phyloP scores from a whole-genome alignment of 2,797 vertebrate species.

The Eurystomus glaucurus region DNA sequence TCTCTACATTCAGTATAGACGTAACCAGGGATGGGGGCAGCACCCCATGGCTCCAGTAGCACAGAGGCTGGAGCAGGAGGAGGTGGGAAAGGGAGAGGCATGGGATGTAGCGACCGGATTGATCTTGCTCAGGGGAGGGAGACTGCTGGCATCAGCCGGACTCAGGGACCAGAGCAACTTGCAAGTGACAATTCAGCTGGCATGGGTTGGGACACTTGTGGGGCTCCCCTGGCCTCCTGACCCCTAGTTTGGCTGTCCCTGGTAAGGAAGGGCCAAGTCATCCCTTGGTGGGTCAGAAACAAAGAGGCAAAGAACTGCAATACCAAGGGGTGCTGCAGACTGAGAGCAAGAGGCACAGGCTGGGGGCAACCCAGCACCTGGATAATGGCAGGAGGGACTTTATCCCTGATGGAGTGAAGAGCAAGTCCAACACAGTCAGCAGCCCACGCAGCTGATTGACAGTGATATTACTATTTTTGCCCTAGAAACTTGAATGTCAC shows the following conservation, averaged over 20 bases:
- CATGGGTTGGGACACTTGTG: not conserved
- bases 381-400: not conserved
- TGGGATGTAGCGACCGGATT: not conserved
- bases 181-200: not conserved
- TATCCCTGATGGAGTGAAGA: not conserved
- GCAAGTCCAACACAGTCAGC: not conserved
- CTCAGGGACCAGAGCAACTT: not conserved
- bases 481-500: not conserved
- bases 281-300: not conserved
- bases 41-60: not conserved
- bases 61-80: not conserved
- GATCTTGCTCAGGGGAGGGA: not conserved
- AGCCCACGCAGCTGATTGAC: not conserved
- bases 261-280: not conserved
- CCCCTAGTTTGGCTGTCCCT: not conserved
- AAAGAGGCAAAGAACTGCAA: not conserved
- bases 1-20: not conserved
- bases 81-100: not conserved
- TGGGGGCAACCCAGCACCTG: not conserved
- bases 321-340: not conserved
- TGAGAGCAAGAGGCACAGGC: accelerated
- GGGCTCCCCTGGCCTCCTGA: not conserved
- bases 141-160: not conserved
- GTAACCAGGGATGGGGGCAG: not conserved
- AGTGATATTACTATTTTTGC: not conserved